Conservation (phyloP, 2,888 invertebrate genomes). For the Coremacera marginata region DNA sequence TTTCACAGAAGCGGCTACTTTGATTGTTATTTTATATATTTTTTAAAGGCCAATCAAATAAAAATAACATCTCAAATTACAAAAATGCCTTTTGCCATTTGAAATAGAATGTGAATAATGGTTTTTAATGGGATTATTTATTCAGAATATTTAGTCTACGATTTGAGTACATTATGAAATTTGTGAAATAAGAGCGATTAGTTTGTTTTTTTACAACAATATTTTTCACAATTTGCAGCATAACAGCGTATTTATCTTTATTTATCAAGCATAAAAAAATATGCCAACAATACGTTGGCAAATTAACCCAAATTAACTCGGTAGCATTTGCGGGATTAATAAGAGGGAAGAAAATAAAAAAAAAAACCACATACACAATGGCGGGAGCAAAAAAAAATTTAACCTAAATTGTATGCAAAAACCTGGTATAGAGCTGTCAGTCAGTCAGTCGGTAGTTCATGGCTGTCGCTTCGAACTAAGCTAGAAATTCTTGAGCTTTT, state of each 20-base stretch:
- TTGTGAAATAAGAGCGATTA: too few relatives aligned
- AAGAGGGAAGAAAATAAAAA: neutral
- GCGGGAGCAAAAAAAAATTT: neutral
- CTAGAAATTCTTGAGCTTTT: constrained; percentile 45
- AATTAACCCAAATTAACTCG: constrained; percentile 27
- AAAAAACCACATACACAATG: neutral
- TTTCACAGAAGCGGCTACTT: too few relatives aligned
- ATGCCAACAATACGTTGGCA: neutral
- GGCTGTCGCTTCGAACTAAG: constrained; percentile 55
- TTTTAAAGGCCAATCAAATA: too few relatives aligned
- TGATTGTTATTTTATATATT: too few relatives aligned
- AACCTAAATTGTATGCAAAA: constrained; percentile 39
- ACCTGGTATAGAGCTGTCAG: neutral
- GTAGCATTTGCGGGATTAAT: neutral
- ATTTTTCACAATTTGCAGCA: neutral
- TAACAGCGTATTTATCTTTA: neutral
- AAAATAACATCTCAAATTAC: too few relatives aligned
- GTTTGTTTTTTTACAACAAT: too few relatives aligned
- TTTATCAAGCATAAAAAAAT: neutral
- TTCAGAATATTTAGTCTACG: too few relatives aligned
- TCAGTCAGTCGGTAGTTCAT: constrained; percentile 44
- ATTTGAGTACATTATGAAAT: too few relatives aligned
- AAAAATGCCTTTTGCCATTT: too few relatives aligned
- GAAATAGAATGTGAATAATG: too few relatives aligned
- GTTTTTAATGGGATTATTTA: too few relatives aligned